These are phyloP conservation scores for Polymixis lichenea DNA, from an alignment of 2,888 invertebrate genomes.

Conservation along the genomic window DNA sequence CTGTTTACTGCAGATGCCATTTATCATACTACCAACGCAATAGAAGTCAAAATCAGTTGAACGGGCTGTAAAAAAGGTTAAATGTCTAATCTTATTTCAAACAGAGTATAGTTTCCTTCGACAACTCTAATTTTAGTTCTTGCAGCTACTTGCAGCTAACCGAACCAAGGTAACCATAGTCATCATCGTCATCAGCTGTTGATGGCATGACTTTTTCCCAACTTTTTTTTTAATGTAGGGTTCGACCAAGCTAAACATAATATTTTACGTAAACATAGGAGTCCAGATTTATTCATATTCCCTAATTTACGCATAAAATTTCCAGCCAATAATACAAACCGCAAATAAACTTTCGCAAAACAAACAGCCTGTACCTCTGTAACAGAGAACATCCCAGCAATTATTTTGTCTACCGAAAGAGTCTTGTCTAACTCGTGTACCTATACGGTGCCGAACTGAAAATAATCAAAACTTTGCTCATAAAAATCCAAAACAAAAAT, in stretches of 20 bases:
- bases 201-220: background rate
- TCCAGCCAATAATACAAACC: slow-evolving; percentile 64
- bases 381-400: slow-evolving; percentile 75
- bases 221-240: background rate
- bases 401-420: slow-evolving; percentile 81
- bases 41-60: no score
- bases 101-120: background rate
- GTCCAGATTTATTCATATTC: slow-evolving; percentile 47
- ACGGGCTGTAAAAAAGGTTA: no score
- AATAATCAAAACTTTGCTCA: slow-evolving; percentile 91
- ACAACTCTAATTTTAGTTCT: background rate
- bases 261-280: background rate
- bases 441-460: slow-evolving; percentile 88
- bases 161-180: background rate
- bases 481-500: slow-evolving; percentile 91
- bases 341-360: slow-evolving; percentile 78
- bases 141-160: background rate
- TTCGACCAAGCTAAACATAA: slow-evolving; percentile 9
- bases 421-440: slow-evolving; percentile 77
- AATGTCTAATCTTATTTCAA: no score
- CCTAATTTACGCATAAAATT: slow-evolving; percentile 53
- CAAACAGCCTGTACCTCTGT: slow-evolving; percentile 74
- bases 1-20: no score
- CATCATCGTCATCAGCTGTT: background rate
- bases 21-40: no score